Conservation (phyloP, 2,888 invertebrate species). For the Pharmacophagus antenor region DNA sequence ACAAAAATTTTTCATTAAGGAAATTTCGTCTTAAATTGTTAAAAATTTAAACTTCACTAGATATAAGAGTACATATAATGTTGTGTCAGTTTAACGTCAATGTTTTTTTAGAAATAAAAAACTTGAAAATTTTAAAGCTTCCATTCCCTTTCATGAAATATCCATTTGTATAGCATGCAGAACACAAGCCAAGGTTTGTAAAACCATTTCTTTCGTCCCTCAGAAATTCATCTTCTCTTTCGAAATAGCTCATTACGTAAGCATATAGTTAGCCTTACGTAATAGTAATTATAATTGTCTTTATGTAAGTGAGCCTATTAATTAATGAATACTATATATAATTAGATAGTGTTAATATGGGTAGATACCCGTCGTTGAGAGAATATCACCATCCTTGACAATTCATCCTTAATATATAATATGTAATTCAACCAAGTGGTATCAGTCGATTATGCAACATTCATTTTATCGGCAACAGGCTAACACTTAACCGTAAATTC, state of each 20-base stretch:
- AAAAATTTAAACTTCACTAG: not conserved
- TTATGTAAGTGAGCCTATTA: not conserved
- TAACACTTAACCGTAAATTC: too few relatives aligned
- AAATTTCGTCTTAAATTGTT: not conserved
- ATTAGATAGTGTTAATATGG: too few relatives aligned
- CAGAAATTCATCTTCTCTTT: not conserved
- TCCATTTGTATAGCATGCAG: not conserved
- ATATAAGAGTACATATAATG: not conserved
- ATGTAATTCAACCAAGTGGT: too few relatives aligned
- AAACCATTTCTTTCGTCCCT: not conserved
- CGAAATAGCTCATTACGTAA: not conserved
- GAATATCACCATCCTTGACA: too few relatives aligned
- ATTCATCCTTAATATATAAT: too few relatives aligned
- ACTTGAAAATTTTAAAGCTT: not conserved
- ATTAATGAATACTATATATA: not conserved
- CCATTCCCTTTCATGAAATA: not conserved
- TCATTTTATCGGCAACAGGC: too few relatives aligned
- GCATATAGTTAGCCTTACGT: too few relatives aligned
- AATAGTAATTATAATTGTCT: too few relatives aligned
- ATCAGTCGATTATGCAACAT: too few relatives aligned
- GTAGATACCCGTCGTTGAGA: not conserved
- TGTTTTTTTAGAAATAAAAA: not conserved
- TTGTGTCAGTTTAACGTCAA: too few relatives aligned
- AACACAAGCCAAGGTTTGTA: not conserved
- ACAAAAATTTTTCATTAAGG: not conserved